Conservation (phyloP, 2,797 vertebrate species). For the Danio jaintianensis region DNA sequence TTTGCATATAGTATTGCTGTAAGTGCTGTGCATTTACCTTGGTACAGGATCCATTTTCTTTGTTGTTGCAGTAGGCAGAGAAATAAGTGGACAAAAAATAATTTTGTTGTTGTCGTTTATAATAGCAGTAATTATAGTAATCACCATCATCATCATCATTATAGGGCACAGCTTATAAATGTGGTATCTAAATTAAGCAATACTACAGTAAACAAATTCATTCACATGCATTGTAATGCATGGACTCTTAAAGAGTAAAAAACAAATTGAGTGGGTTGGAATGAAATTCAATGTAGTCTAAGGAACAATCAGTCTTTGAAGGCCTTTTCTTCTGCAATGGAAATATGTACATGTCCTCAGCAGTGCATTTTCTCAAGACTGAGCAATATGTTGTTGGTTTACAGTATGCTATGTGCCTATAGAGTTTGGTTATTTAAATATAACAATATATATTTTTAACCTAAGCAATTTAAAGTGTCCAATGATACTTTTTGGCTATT, state of each 20-base stretch:
- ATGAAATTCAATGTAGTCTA: background rate
- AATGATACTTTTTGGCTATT: background rate
- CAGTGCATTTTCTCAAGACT: background rate
- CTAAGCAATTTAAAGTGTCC: background rate
- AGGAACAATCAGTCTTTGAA: too few relatives aligned
- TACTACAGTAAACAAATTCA: background rate
- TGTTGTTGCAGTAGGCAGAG: background rate
- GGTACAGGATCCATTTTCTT: background rate
- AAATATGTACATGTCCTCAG: too few relatives aligned
- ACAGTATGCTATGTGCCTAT: background rate
- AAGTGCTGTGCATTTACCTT: background rate
- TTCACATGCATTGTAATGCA: background rate
- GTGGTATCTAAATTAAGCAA: background rate
- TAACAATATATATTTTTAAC: too few relatives aligned
- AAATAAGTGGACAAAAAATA: background rate
- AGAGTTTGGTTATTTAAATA: background rate
- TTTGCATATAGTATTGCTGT: too few relatives aligned
- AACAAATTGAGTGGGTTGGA: background rate
- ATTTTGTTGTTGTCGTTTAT: background rate
- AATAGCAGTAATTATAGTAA: background rate
- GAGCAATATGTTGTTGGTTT: background rate
- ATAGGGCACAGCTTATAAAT: background rate
- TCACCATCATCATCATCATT: background rate
- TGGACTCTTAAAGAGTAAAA: background rate
- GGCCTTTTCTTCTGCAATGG: too few relatives aligned